Base-by-base conservation (phyloP, 2,888 invertebrate genomes). In the Prosapia bicincta region DNA sequence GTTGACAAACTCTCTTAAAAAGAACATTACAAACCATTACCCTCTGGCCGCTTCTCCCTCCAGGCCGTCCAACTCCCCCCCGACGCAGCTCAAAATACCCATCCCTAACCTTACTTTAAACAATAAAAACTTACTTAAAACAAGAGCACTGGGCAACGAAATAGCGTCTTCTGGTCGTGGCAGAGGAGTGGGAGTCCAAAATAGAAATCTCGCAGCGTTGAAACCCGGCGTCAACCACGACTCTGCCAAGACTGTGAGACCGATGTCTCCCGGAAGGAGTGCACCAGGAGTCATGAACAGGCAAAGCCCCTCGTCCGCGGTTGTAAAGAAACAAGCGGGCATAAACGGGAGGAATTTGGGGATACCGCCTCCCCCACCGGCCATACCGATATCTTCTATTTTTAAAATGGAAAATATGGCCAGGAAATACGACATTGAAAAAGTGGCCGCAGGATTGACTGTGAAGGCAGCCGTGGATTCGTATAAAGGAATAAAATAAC, bases 141-240 rank as follows among this genome's bases (percentile, higher is more conserved):
- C 72, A 23, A 77, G 72, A 54, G 0, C 54, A 20, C 54, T 20
- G 3, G 54, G 54, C 3, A 54, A 54, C 54, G 54, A 54, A 20
- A 38, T 38, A 2, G 54, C 13, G 2, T 20, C n/a, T 20, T 5
- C 54, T 5, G 54, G 54, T 3, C n/a, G 54, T 20, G 54, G 54
- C 20, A 54, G 54, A 54, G 54, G 54, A 2, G 20, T 54, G 13
- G 54, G 54, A n/a, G 7, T 54, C 5, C 71, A 54, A 65, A 71
- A 71, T 20, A 25, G 65, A 3, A 65, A 43, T 26, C 15, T n/a
- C 0, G 23, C 66, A 65, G 28, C 20, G 10, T 84, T 77, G 7
- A 82, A 82, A 79, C 83, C 82, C 15, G 82, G 85, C 81, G 84
- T 87, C 82, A 90, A 90, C 81, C 89, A 89, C 76, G 88, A 28